Conservation (phyloP, 2,888 invertebrate genomes). For the Cataglyphis rosenhaueri region DNA sequence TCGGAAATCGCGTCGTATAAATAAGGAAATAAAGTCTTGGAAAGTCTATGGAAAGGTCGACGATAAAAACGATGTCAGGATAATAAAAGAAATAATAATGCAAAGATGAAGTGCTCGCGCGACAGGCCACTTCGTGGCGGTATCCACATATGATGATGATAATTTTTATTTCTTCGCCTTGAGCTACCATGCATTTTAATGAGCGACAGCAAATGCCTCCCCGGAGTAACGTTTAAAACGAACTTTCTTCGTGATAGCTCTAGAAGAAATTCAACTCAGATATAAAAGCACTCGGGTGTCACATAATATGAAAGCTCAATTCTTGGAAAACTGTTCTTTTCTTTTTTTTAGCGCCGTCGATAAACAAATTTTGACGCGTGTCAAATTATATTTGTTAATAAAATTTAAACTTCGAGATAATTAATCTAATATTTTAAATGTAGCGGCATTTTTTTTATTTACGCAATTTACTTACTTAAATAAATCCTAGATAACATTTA, state of each 20-base stretch:
- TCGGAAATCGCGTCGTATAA: constrained; percentile 28
- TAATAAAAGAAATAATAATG: constrained; percentile 54
- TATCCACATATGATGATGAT: constrained; percentile 48
- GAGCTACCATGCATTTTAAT: constrained; percentile 1
- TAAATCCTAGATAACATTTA: neutral
- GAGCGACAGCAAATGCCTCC: constrained; percentile 56
- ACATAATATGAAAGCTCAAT: neutral
- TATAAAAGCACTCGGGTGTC: constrained; percentile 28
- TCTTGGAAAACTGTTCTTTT: neutral
- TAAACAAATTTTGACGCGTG: neutral
- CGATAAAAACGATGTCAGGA: constrained; percentile 23
- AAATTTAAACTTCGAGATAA: neutral
- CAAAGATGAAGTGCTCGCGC: constrained; percentile 33
- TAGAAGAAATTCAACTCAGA: constrained; percentile 45
- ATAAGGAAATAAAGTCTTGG: constrained; percentile 13
- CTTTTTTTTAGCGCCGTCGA: neutral
- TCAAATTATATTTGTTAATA: neutral
- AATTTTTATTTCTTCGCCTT: constrained; percentile 51
- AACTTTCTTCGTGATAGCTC: constrained; percentile 56
- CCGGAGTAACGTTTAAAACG: constrained; percentile 63
- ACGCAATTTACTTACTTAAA: neutral
- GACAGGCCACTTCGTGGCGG: constrained; percentile 36
- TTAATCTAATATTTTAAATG: neutral
- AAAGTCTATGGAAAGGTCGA: constrained; percentile 17
- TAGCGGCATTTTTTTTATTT: neutral